Evolutionary conservation across 2,113 vertebrate species (phyloP), one percentile per base, ranked within the genome.

Genomic region (Grus americana): DNA sequence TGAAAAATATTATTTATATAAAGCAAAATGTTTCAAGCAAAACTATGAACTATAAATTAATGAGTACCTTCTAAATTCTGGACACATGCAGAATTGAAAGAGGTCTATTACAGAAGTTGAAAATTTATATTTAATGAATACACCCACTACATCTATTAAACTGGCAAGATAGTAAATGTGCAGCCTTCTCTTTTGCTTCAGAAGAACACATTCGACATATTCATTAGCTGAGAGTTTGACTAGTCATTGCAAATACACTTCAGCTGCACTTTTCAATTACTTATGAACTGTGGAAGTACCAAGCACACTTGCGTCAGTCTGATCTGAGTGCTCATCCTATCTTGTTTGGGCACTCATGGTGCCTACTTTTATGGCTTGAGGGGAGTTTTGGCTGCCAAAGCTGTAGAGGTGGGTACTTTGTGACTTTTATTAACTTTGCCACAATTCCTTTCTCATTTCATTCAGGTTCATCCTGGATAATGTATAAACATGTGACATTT

Each of bases 41-140:
- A 80, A 44, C 55, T 70, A 29, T 90, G 68, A 70, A 72, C 66
- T 63, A 18, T 75, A 86, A 85, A 91, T 83, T 91, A 81, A 81
- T 79, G 70, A 91, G 22, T 73, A 73, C 32, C 59, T 80, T 79
- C 66, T 59, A 62, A 72, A 89, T 91, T 92, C 73, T 57, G 79
- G 70, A 68, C 78, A 61, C 32, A 27, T 32, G 42, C 80, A 79
- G 42, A 91, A 83, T 61, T 86, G 57, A 89, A 92, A 71, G 86
- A 91, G 24, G 57, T 86, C 87, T 95, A 38, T 85, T 92, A 59
- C 34, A 86, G 75, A 92, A 95, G 72, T 67, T 86, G 50, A 66
- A 90, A 92, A 86, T 86, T 70, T 80, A 17, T 88, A 70, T 87
- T 92, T 92, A 94, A 95, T 83, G 89, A 90, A 73, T 92, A 79